Percentiles rank a stretch among this genome's conserved stretches.
phyloP scores from a whole-genome alignment of 2,888 invertebrate genomes.

The Chrysolina americana region DNA sequence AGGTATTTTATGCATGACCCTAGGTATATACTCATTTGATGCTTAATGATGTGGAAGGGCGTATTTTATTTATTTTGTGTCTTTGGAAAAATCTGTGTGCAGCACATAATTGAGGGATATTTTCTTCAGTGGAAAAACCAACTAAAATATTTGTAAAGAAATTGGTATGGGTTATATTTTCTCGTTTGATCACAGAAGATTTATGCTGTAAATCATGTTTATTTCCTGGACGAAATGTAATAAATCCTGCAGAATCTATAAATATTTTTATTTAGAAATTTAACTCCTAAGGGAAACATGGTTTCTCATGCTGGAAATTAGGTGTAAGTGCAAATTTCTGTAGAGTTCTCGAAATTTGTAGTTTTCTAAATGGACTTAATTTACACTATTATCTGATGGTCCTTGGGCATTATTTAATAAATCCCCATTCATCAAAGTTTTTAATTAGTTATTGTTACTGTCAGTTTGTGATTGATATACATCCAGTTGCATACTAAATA shows the following conservation, averaged over 20 bases:
- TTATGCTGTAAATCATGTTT: too few species aligned
- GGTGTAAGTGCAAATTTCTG: neutral
- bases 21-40: slow-evolving; percentile 56
- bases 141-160: neutral
- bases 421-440: too few species aligned
- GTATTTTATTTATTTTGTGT: slow-evolving; percentile 47
- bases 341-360: neutral
- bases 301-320: too few species aligned
- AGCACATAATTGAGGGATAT: slow-evolving; percentile 37
- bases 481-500: too few species aligned
- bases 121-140: slow-evolving; percentile 5
- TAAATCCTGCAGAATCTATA: too few species aligned
- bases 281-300: too few species aligned
- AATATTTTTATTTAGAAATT: too few species aligned
- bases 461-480: too few species aligned
- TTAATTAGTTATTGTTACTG: too few species aligned
- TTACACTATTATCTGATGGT: neutral
- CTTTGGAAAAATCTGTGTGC: slow-evolving; percentile 43
- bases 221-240: too few species aligned
- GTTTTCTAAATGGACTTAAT: neutral
- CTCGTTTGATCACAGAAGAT: too few species aligned
- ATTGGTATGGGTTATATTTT: neutral
- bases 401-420: too few species aligned
- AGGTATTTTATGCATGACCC: slow-evolving; percentile 57
- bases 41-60: slow-evolving; percentile 52